A percentile compares a stretch with the other conserved stretches of the same genome.
These are phyloP conservation scores for Condylura cristata DNA, from an alignment of 2,113 vertebrate genomes.

Conservation along the genomic window DNA sequence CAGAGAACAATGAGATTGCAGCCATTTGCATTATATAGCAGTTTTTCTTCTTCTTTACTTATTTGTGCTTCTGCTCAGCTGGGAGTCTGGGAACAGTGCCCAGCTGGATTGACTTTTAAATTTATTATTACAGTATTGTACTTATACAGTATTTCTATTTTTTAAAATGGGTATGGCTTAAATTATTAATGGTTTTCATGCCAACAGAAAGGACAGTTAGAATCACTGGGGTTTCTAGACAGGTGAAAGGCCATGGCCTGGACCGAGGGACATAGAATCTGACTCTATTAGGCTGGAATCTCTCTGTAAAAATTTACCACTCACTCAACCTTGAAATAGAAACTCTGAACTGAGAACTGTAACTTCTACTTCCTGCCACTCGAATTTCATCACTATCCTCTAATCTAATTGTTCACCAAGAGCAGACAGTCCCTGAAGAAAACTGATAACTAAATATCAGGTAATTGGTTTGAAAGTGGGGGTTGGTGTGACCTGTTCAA, in stretches of 20 bases:
- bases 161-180: conserved; percentile 61
- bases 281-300: conserved; percentile 49
- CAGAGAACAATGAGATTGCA: conserved; percentile 33
- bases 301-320: conserved; percentile 61
- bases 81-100: conserved; percentile 73
- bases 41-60: conserved; percentile 63
- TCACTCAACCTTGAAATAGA: conserved; percentile 77
- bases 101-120: conserved; percentile 73
- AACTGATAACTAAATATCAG: conserved; percentile 70
- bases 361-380: conserved; percentile 70
- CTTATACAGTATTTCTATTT: conserved; percentile 73
- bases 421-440: conserved; percentile 66
- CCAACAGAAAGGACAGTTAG: conserved; percentile 37
- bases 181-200: conserved; percentile 79
- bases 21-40: conserved; percentile 56
- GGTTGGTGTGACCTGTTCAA: conserved; percentile 35
- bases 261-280: neutral
- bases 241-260: neutral
- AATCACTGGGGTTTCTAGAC: neutral
- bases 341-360: conserved; percentile 72
- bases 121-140: conserved; percentile 73
- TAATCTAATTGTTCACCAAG: conserved; percentile 72
- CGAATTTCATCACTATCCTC: conserved; percentile 67
- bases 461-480: conserved; percentile 56
- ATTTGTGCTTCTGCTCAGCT: conserved; percentile 71